These are phyloP conservation scores for Macrocentrus cingulum DNA, from an alignment of 1,140 invertebrate genomes.

Conservation along the genomic window DNA sequence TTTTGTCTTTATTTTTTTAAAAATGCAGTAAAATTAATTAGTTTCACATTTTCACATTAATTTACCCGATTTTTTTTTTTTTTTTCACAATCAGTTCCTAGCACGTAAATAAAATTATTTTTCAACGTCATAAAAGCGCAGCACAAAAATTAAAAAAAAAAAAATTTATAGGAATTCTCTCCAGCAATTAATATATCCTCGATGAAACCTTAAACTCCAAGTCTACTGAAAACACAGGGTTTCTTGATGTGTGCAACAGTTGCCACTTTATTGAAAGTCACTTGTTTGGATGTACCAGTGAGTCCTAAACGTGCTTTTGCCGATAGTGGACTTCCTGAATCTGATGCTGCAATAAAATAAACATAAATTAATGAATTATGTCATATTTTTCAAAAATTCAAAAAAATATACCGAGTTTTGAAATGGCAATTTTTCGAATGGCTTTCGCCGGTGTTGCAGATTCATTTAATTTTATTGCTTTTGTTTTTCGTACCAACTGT, in stretches of 20 bases:
- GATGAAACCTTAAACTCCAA: constrained; percentile 47
- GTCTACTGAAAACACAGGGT: constrained; percentile 52
- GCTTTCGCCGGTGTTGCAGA: constrained; percentile 16
- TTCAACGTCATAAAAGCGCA: no score
- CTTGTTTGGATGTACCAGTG: constrained; percentile 44
- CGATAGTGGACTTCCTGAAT: constrained; percentile 41
- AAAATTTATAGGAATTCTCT: no score
- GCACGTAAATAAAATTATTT: no score
- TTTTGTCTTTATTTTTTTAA: no score
- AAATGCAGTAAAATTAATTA: no score
- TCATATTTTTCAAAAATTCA: constrained; percentile 2
- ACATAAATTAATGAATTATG: constrained; percentile 3
- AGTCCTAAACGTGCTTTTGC: constrained; percentile 53
- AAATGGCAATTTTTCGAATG: constrained; percentile 30
- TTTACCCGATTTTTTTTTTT: no score
- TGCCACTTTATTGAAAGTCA: constrained; percentile 51
- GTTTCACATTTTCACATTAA: no score
- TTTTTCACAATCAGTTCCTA: no score
- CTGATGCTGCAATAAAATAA: constrained; percentile 48
- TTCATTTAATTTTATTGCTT: constrained; percentile 34
- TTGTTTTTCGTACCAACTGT: constrained; percentile 40
- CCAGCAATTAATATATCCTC: no score
- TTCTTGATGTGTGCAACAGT: constrained; percentile 46
- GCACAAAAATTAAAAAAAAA: no score
- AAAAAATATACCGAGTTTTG: constrained; percentile 47